These are phyloP conservation scores for Plecturocebus donacophilus DNA, from an alignment of 2,113 vertebrate genomes.

Conservation along the genomic window DNA sequence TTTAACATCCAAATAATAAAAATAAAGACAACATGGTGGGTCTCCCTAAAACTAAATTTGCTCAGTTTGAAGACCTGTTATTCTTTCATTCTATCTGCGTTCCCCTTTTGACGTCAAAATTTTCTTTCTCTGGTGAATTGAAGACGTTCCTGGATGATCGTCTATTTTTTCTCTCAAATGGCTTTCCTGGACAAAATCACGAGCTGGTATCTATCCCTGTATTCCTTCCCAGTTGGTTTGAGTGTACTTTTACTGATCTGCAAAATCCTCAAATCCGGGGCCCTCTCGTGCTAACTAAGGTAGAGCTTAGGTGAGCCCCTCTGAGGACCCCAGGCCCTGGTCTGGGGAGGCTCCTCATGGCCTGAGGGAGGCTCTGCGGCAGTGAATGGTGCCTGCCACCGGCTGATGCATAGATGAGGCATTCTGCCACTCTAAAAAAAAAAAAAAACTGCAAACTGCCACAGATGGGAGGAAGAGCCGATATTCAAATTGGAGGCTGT, in stretches of 20 bases:
- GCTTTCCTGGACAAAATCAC: background rate
- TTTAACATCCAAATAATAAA: background rate
- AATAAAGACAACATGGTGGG: background rate
- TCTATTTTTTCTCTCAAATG: background rate
- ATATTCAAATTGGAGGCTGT: slow-evolving; percentile 65
- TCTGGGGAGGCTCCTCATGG: background rate
- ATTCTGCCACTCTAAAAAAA: slow-evolving; percentile 43
- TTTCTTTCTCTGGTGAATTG: background rate
- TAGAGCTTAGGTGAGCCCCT: background rate
- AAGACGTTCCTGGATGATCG: background rate
- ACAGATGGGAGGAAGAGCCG: slow-evolving; percentile 72
- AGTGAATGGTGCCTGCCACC: background rate
- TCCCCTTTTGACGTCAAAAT: background rate
- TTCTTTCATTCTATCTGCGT: background rate
- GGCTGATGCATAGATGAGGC: slow-evolving; percentile 17
- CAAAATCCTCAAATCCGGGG: background rate
- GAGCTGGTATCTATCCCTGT: too few relatives aligned
- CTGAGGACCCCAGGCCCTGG: fast-evolving
- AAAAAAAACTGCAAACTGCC: slow-evolving; percentile 46
- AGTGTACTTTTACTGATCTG: background rate
- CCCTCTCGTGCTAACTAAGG: background rate
- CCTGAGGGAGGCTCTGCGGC: background rate
- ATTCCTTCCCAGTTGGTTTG: background rate
- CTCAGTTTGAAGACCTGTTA: background rate
- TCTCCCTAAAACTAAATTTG: background rate